A percentile compares a stretch with the other conserved stretches of the same genome.
Conservation (phyloP, 2,888 invertebrate genomes). For the Lapara coniferarum region DNA sequence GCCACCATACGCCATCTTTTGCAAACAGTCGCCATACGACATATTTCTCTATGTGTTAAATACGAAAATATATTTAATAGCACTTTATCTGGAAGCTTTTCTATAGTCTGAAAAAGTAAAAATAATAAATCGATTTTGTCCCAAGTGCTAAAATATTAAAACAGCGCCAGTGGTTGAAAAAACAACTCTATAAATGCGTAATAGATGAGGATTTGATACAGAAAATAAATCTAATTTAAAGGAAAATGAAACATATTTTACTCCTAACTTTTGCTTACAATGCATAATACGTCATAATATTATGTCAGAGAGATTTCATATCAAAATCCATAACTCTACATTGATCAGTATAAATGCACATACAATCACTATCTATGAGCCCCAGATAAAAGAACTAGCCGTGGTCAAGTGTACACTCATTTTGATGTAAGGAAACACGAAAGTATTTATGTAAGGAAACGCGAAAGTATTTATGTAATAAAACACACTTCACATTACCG, state of each 20-base stretch:
- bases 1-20: slow-evolving; percentile 98
- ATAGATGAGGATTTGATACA: too few species aligned
- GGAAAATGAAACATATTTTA: too few species aligned
- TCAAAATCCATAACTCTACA: neutral
- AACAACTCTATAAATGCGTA: too few species aligned
- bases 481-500: slow-evolving; percentile 84
- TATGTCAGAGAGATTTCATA: neutral
- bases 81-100: slow-evolving; percentile 98
- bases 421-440: neutral
- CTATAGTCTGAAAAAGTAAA: slow-evolving; percentile 90
- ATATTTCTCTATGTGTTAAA: slow-evolving; percentile 96
- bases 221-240: too few species aligned
- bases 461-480: slow-evolving; percentile 38
- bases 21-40: slow-evolving; percentile 96
- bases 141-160: too few species aligned
- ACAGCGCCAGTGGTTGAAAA: too few species aligned
- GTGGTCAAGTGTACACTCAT: neutral
- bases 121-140: neutral
- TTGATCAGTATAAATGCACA: neutral
- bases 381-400: neutral
- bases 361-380: neutral
- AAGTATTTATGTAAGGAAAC: slow-evolving; percentile 36
- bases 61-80: slow-evolving; percentile 97
- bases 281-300: neutral
- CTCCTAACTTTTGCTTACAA: neutral